Base-by-base conservation (phyloP, 1,140 invertebrate genomes). In the Conus betulinus region DNA sequence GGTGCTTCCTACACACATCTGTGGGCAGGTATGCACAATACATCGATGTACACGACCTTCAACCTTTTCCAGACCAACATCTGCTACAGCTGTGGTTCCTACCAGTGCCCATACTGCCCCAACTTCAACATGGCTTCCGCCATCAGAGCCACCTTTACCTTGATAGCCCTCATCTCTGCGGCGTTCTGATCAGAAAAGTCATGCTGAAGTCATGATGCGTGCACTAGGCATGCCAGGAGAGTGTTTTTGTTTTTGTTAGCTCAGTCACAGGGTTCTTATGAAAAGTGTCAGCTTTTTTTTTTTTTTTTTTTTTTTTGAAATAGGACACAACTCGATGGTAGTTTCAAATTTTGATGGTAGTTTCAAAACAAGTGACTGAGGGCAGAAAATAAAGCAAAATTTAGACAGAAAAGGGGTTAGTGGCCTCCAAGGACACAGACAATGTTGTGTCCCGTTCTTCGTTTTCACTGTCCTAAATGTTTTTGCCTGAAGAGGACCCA, bases 31-130 rank as follows among this genome's bases (percentile, higher is more conserved):
- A 97, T 98, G 81, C 99, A 98, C 96, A 99, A 99, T 93, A 98
- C 99, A 96, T 97, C 97, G 0, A 97, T 99, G 95, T 98, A 99
- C 93, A 98, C 99, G 93, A 97, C 98, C 5, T 96, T 98, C 81
- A 97, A 97, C 52, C 97, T 98, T 5, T 98, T 98, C 95, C 96
- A 98, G 39, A 95, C 99, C 39, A 99, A 98, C 94, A 99, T 99
- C 90, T 99, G 98, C 94, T 98, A 99, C 94, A 98, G 99, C 25
- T 99, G 98, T 94, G 99, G 98, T 71, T 99, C 98, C 27, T 99
- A 98, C 79, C 98, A 99, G 94, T 99, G 99, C 95, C 98, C 98
- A 0, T 99, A 99, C 94, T 99, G 98, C 95, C 97, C 98, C 6
- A 94, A 93, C 89, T 95, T 95, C 91, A 95, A 95, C 88, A 91